phyloP scores from a whole-genome alignment of 2,113 vertebrate genomes.

The Rhinoderma darwinii region DNA sequence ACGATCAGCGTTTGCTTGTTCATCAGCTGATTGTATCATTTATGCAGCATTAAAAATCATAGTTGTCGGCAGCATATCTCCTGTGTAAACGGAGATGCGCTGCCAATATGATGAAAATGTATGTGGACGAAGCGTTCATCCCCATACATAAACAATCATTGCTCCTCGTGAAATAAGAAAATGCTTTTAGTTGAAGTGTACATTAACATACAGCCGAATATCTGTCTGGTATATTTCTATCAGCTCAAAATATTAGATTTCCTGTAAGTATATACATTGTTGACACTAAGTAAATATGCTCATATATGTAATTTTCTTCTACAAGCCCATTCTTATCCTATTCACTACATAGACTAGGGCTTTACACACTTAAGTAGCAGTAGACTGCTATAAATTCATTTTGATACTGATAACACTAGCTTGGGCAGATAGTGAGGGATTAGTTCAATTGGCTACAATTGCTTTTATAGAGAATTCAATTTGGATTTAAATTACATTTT shows the following conservation, averaged over 20 bases:
- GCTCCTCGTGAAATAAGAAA: too few relatives aligned
- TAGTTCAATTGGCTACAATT: constrained; percentile 56
- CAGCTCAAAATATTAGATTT: background rate
- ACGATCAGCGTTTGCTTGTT: too few relatives aligned
- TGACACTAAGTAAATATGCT: background rate
- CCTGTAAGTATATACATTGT: background rate
- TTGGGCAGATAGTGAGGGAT: constrained; percentile 51
- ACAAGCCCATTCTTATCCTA: background rate
- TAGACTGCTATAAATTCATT: constrained; percentile 47
- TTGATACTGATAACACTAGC: constrained; percentile 43
- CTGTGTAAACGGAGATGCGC: too few relatives aligned
- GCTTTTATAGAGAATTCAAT: constrained; percentile 57
- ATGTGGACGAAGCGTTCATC: too few relatives aligned
- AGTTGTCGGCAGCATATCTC: too few relatives aligned
- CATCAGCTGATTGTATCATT: too few relatives aligned
- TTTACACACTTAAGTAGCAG: constrained; percentile 31
- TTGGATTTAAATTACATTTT: constrained; percentile 60
- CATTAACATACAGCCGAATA: too few relatives aligned
- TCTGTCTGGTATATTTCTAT: background rate
- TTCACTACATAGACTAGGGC: constrained; percentile 6
- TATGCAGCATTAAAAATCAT: too few relatives aligned
- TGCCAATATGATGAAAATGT: too few relatives aligned
- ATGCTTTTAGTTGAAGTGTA: too few relatives aligned
- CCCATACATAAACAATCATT: too few relatives aligned
- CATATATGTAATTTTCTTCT: constrained; percentile 31